Evolutionary conservation across 2,113 vertebrate genomes (phyloP), one percentile per base, ranked within the genome.

Genomic region (Datnioides undecimradiatus): DNA sequence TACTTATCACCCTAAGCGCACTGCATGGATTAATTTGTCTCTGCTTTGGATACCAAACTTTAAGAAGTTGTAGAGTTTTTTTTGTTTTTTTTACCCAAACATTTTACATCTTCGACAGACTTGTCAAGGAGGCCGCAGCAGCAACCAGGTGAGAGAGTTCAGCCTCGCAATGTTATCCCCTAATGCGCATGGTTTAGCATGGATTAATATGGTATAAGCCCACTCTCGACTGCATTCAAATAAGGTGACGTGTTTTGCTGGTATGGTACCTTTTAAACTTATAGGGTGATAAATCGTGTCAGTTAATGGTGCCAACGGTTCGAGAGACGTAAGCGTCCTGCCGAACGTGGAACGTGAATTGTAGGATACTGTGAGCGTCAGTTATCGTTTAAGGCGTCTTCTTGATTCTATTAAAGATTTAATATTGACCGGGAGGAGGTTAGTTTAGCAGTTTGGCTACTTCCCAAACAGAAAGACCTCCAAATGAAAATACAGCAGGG

Each of bases 131-230:
- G 11, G 41, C 34, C 29, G 2, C 12, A 45, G 27, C 25, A 65
- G 11, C 6, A 4, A 8, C 12, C 65, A 72, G 66, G 72, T 76
- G 52, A 76, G 54, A 31, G 25, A 40, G 27, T 25, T 34, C 3
- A 21, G 17, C 11, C 8, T 41, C 0, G 25, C n/a, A n/a, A n/a
- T n/a, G n/a, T n/a, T n/a, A n/a, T n/a, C n/a, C n/a, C n/a, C n/a
- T n/a, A n/a, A n/a, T n/a, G n/a, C n/a, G n/a, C n/a, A n/a, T n/a
- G n/a, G n/a, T n/a, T n/a, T 10, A 8, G 12, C 6, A 12, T 34
- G 27, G 9, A n/a, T n/a, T n/a, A n/a, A n/a, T n/a, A n/a, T n/a
- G 38, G 12, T 13, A 7, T 17, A 14, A 31, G 12, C 16, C n/a
- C 10, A 19, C 0, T 25, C 13, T 10, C 17, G 3, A 36, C 41